These are phyloP conservation scores for Andricus curvator DNA, from an alignment of 2,888 invertebrate genomes.

Conservation along the genomic window DNA sequence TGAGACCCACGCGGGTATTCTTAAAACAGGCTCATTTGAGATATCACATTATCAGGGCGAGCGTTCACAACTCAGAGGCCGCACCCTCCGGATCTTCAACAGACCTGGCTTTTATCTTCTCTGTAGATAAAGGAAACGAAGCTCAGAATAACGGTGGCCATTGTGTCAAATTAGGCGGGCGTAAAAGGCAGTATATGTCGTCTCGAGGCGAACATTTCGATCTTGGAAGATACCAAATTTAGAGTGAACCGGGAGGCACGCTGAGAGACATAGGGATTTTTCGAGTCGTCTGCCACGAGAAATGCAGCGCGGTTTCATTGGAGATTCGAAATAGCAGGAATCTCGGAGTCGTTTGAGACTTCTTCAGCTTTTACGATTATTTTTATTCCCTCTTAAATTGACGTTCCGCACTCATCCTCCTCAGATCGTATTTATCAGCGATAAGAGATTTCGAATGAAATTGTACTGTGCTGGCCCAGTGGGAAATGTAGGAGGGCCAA, in stretches of 20 bases:
- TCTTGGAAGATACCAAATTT: conserved; percentile 43
- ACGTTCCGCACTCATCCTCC: conserved; percentile 54
- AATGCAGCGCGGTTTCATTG: conserved; percentile 25
- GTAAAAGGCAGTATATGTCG: conserved; percentile 48
- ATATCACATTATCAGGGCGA: conserved; percentile 28
- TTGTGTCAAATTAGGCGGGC: conserved; percentile 52
- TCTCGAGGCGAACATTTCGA: conserved; percentile 45
- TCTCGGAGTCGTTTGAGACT: conserved; percentile 46
- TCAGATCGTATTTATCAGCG: conserved; percentile 63
- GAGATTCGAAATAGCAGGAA: conserved; percentile 34
- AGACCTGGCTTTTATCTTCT: conserved; percentile 29
- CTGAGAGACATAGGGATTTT: conserved; percentile 37
- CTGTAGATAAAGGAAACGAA: conserved; percentile 32
- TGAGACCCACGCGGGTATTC: conserved; percentile 1
- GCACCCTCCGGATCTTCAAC: not conserved
- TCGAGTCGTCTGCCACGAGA: not conserved
- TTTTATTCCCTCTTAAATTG: conserved; percentile 64
- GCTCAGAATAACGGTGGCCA: conserved; percentile 47
- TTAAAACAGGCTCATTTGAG: not conserved
- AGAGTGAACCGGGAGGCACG: conserved; percentile 40
- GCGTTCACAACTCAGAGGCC: conserved; percentile 27
- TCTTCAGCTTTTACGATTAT: conserved; percentile 64
- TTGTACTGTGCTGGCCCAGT: conserved; percentile 50
- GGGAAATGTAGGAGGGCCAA: too few species aligned
- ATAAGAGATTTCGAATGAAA: conserved; percentile 63